Conservation (phyloP, 2,888 invertebrate genomes). For the Seira musarum region DNA sequence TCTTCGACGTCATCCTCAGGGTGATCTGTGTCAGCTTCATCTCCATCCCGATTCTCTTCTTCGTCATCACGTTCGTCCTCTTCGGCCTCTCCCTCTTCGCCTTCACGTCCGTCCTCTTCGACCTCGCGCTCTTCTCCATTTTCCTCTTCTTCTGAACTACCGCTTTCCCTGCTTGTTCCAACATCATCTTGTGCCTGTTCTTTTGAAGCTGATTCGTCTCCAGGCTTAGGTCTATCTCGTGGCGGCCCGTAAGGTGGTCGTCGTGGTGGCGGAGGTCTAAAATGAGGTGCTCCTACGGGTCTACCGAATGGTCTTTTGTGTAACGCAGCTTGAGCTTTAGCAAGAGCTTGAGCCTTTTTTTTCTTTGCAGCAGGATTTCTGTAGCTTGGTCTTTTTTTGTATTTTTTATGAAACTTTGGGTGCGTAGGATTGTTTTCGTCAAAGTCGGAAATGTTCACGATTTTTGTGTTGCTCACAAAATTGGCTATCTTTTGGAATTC, state of each 20-base stretch:
- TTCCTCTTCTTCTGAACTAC: conserved; percentile 35
- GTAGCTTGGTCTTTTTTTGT: conserved; percentile 30
- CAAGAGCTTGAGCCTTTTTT: not conserved
- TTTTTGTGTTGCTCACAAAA: conserved; percentile 34
- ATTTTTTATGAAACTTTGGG: conserved; percentile 44
- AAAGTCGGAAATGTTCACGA: conserved; percentile 56
- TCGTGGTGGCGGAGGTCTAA: not conserved
- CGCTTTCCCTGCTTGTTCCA: conserved; percentile 1
- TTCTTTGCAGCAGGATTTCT: conserved; percentile 31
- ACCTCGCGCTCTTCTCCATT: conserved; percentile 33
- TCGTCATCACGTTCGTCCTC: conserved; percentile 31
- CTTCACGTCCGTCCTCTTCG: conserved; percentile 24
- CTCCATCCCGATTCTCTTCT: conserved; percentile 27
- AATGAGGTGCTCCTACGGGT: conserved; percentile 21
- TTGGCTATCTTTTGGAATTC: conserved; percentile 41
- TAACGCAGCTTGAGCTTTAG: not conserved
- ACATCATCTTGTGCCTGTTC: not conserved
- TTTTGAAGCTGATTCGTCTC: not conserved
- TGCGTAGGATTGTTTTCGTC: conserved; percentile 39
- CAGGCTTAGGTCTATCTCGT: not conserved
- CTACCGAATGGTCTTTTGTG: not conserved
- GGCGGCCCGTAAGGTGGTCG: not conserved
- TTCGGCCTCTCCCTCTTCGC: conserved; percentile 10
- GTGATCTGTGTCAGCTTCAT: too few species aligned
- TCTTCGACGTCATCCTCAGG: not conserved